A percentile compares a stretch with the other conserved stretches of the same genome.
Conservation (phyloP, 2,113 vertebrate genomes). For the Zosterops japonicus region DNA sequence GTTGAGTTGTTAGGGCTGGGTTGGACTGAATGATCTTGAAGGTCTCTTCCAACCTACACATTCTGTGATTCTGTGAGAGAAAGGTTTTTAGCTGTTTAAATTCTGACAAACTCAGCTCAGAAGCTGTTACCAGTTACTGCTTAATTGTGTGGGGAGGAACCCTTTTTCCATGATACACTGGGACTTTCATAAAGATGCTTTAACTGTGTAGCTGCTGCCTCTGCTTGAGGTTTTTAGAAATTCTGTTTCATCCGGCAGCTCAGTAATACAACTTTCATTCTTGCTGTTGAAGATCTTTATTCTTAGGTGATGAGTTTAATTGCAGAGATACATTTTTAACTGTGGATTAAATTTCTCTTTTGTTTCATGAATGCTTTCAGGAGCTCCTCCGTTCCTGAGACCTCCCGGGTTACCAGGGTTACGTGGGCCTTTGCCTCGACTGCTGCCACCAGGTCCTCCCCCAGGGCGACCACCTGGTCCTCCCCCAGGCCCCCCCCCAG, state of each 20-base stretch:
- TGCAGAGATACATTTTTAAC: not conserved
- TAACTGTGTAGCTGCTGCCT: not conserved
- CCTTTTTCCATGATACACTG: not conserved
- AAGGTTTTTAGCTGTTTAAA: not conserved
- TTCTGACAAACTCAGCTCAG: not conserved
- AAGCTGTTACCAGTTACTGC: not conserved
- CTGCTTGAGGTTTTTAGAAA: not conserved
- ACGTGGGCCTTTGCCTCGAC: conserved; percentile 89
- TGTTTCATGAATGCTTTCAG: conserved; percentile 57
- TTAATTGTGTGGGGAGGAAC: not conserved
- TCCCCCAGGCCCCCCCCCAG: conserved; percentile 92
- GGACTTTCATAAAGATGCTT: not conserved
- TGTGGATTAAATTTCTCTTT: not conserved
- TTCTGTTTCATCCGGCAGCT: not conserved
- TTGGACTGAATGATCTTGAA: no score
- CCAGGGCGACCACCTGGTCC: conserved; percentile 94
- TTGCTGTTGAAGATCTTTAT: not conserved
- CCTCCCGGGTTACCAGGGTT: conserved; percentile 91
- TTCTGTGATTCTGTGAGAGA: not conserved
- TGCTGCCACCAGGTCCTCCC: conserved; percentile 93
- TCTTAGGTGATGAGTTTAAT: not conserved
- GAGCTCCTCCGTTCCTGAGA: conserved; percentile 94
- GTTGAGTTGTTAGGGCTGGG: no score
- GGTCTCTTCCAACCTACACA: no score
- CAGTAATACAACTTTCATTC: not conserved